Evolutionary conservation across 53 echinoderm and acorn worm species (phyloP), one percentile per base, ranked within the genome.

Genomic region (Pentamera pediparva): DNA sequence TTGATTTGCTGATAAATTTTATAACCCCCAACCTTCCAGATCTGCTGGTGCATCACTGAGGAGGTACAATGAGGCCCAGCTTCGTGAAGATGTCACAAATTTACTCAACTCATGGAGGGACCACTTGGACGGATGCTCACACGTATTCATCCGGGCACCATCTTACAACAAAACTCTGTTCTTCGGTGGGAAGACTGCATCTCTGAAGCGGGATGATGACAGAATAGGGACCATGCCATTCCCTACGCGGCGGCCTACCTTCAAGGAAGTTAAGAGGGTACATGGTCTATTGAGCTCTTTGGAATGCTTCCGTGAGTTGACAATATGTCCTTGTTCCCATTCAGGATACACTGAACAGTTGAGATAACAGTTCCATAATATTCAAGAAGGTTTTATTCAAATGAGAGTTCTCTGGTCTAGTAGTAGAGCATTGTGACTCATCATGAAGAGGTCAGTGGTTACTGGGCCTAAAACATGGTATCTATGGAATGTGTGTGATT

Each of bases 11-110:
- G 52, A 52, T 15, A 20, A 52, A 5, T 24, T 27, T 0, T 3
- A 59, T 59, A 59, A 30, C 28, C 22, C 17, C 19, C 35, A 62
- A 13, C 37, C 21, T 62, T 57, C 22, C 38, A 96, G 98, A 52
- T 96, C 98, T 37, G 91, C 83, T n/a, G 98, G 98, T 22, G 98
- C 98, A 13, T 79, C 88, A 22, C 37, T 96, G 30, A 30, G 98
- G 11, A 62, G 98, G 22, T 77, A 98, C 78, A 98, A 98, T 35
- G 91, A 91, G 78, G 89, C 86, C 0, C 88, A 91, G 9, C 78
- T 98, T 2, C 75, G 76, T 24, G 78, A 88, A 54, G 89, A 98
- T 43, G 86, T 98, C 26, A 88, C 87, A 37, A 40, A 78, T 6
- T 70, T 98, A 7, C 81, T 98, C 13, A 78, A 82, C 10, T 59